Evolutionary conservation across 2,113 vertebrate species (phyloP).

Genomic region (Gobiocypris rarus): DNA sequence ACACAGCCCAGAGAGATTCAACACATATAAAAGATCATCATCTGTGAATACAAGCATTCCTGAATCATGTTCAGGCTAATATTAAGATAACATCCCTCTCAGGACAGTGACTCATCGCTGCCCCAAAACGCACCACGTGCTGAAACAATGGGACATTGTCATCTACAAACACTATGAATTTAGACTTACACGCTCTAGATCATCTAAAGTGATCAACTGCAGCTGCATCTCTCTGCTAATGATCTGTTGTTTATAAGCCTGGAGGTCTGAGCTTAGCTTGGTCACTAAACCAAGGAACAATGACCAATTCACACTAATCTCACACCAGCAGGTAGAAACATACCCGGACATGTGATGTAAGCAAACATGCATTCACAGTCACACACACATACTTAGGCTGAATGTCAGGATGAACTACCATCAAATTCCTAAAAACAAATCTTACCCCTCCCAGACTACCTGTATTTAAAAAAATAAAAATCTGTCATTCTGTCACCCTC

Average conservation of each 20-base stretch:
- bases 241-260: neutral
- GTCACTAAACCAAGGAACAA: neutral
- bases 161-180: neutral
- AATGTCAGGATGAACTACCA: neutral
- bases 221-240: neutral
- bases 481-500: neutral
- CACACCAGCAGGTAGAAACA: neutral
- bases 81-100: neutral
- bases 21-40: neutral
- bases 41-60: neutral
- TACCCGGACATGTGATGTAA: neutral
- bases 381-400: slow-evolving; percentile 28
- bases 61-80: slow-evolving; percentile 14
- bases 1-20: slow-evolving; percentile 1
- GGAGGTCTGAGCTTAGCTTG: neutral
- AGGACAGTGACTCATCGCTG: neutral
- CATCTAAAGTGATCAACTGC: neutral
- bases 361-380: neutral
- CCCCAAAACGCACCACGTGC: neutral
- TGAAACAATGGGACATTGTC: neutral
- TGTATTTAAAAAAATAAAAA: too few relatives aligned
- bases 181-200: neutral
- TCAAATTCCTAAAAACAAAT: too few relatives aligned
- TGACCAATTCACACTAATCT: neutral
- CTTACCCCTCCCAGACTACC: too few relatives aligned